Percentiles rank a stretch among this genome's conserved stretches.
These are phyloP conservation scores for Pinna nobilis DNA, from an alignment of 1,140 invertebrate genomes.

Conservation along the genomic window DNA sequence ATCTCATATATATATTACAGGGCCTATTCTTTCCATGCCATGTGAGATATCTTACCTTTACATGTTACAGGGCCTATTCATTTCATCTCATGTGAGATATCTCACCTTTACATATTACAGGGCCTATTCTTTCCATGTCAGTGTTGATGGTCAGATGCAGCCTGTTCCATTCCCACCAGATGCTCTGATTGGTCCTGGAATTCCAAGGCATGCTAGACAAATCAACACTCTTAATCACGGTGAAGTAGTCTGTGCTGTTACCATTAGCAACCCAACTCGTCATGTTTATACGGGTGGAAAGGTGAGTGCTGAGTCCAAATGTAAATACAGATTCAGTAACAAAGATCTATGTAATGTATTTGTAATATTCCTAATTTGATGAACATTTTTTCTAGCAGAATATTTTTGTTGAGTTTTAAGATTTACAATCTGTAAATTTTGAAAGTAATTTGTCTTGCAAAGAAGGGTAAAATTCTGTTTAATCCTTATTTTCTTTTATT, in stretches of 20 bases:
- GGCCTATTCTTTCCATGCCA: not conserved
- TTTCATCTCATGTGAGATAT: not conserved
- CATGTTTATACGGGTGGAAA: constrained; percentile 99
- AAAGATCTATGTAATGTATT: too few relatives aligned
- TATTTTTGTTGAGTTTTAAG: too few relatives aligned
- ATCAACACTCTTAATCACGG: constrained; percentile 95
- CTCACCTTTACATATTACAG: constrained; percentile 75
- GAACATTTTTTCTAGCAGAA: too few relatives aligned
- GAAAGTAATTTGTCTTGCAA: too few relatives aligned
- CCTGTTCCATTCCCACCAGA: constrained; percentile 97
- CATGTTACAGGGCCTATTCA: not conserved
- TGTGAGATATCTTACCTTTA: not conserved
- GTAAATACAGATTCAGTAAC: too few relatives aligned
- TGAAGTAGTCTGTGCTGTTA: constrained; percentile 93
- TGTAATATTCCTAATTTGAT: too few relatives aligned
- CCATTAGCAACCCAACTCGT: constrained; percentile 90
- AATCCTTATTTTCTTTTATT: constrained; percentile 32
- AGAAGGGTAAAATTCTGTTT: not conserved
- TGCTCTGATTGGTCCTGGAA: constrained; percentile 92
- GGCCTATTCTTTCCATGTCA: constrained; percentile 94
- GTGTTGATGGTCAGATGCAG: constrained; percentile 88
- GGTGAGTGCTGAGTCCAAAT: constrained; percentile 52
- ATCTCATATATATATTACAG: constrained; percentile 1
- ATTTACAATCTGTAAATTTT: too few relatives aligned
- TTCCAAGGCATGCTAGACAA: constrained; percentile 92